Evolutionary conservation across 2,113 vertebrate species (phyloP).

Genomic region (Lepus timidus): DNA sequence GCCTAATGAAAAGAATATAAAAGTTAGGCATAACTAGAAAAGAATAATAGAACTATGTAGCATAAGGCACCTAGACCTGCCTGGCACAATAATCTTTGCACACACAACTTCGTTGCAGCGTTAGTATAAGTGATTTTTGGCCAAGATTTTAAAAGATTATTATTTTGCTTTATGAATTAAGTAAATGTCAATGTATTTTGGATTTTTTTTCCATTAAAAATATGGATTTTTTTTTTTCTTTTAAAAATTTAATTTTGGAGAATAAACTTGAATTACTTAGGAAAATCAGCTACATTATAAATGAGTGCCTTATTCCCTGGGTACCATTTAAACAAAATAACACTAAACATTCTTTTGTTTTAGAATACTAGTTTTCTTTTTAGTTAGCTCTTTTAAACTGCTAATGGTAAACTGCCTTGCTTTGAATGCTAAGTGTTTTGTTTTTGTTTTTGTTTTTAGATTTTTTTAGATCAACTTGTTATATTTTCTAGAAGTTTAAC

Average conservation of each 20-base stretch:
- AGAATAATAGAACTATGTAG: not conserved
- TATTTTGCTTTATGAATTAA: conserved; percentile 51
- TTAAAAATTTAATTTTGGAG: conserved; percentile 38
- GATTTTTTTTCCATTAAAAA: not conserved
- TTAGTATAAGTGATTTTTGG: conserved; percentile 3
- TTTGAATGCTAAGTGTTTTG: conserved; percentile 56
- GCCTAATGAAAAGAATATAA: conserved; percentile 16
- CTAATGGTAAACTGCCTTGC: conserved; percentile 48
- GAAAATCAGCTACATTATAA: conserved; percentile 32
- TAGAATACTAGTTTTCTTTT: conserved; percentile 43
- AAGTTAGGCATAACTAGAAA: conserved; percentile 19
- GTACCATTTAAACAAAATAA: conserved; percentile 4
- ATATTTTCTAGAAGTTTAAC: conserved; percentile 50
- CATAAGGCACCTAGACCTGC: not conserved
- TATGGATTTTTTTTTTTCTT: not conserved
- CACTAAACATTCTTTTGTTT: conserved; percentile 28
- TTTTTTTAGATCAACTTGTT: conserved; percentile 68
- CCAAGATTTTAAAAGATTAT: conserved; percentile 18
- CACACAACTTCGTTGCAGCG: not conserved
- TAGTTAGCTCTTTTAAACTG: conserved; percentile 50
- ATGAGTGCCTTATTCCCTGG: not conserved
- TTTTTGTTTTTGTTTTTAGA: not conserved
- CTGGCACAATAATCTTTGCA: not conserved
- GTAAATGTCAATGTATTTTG: not conserved
- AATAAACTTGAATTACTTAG: conserved; percentile 16